phyloP scores from a whole-genome alignment of 2,113 vertebrate species.

The Aldabrachelys gigantea region DNA sequence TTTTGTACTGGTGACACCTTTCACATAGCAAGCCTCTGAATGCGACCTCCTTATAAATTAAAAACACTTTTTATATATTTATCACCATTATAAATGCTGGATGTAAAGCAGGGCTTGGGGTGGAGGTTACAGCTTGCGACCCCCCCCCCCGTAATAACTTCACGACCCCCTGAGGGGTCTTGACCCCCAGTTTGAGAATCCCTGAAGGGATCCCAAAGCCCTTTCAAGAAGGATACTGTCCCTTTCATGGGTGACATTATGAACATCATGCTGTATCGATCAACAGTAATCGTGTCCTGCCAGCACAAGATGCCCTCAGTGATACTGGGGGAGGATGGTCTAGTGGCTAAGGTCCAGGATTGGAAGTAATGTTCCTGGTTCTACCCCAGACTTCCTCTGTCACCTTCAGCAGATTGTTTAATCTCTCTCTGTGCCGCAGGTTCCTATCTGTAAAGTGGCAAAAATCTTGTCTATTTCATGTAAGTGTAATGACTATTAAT shows the following conservation, averaged over 20 bases:
- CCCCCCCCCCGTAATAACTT: no score
- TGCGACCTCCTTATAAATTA: no score
- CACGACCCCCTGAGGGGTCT: no score
- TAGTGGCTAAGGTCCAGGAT: background rate
- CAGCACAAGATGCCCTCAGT: background rate
- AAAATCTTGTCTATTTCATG: background rate
- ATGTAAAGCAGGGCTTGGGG: no score
- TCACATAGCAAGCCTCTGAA: no score
- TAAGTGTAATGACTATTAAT: background rate
- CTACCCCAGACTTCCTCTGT: rapidly evolving
- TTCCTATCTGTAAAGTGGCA: background rate
- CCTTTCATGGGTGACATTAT: background rate
- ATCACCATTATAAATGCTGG: no score
- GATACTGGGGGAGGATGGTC: background rate
- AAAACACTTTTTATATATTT: no score
- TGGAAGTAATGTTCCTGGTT: background rate
- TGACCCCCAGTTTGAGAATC: no score
- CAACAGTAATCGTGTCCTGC: background rate
- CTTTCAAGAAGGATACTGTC: background rate
- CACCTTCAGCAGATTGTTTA: background rate
- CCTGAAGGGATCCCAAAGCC: background rate
- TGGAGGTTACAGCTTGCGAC: no score
- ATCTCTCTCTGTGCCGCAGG: background rate
- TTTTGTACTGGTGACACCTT: no score
- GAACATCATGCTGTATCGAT: rapidly evolving